Conservation (phyloP, 2,797 vertebrate species). For the Lepilemur ruficaudatus region DNA sequence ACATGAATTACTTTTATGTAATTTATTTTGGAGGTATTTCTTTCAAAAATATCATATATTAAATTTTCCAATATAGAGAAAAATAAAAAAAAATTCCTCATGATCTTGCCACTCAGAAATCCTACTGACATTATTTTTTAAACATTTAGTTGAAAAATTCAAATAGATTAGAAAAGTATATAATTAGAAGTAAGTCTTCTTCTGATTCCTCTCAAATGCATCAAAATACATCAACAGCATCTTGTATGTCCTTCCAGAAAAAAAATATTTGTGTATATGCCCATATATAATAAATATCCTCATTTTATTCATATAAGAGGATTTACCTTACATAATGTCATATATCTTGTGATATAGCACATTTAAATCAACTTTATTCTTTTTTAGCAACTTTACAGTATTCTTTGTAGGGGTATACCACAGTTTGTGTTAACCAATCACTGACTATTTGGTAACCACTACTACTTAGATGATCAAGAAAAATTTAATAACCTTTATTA, state of each 20-base stretch:
- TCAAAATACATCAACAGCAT: neutral
- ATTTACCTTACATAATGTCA: neutral
- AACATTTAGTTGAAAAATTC: neutral
- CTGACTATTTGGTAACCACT: conserved; percentile 27
- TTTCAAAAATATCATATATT: neutral
- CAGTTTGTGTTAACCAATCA: neutral
- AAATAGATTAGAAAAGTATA: conserved; percentile 20
- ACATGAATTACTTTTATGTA: neutral
- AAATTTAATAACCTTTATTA: neutral
- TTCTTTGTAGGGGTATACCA: neutral
- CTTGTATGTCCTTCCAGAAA: neutral
- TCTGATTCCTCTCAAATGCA: neutral
- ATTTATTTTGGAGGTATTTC: neutral
- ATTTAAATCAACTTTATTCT: neutral
- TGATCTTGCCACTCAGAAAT: neutral
- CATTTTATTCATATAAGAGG: neutral
- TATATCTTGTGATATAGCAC: neutral
- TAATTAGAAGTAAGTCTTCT: conserved; percentile 29
- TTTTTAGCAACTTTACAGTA: neutral
- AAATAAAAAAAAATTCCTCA: neutral
- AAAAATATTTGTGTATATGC: neutral
- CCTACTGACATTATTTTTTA: neutral
- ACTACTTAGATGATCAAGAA: conserved; percentile 25
- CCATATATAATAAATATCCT: neutral
- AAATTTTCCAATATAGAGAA: neutral